These are phyloP conservation scores for Hyposoter dolosus DNA, from an alignment of 2,888 invertebrate species.

Conservation along the genomic window DNA sequence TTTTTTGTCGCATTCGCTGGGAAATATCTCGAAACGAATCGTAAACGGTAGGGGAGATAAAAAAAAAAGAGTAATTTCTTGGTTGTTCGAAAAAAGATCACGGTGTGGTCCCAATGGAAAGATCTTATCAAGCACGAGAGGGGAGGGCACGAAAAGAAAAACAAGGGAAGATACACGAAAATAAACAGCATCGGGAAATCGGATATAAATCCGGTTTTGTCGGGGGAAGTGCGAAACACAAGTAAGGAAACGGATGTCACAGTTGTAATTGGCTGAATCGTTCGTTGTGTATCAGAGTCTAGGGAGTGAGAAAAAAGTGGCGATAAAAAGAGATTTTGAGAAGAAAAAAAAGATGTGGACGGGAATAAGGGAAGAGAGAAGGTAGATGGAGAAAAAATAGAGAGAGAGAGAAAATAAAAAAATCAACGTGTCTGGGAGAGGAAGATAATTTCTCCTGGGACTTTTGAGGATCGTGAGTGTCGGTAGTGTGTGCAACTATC, in stretches of 20 bases:
- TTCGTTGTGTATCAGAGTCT: conserved; percentile 40
- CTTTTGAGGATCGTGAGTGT: conserved; percentile 43
- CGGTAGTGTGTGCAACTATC: conserved; percentile 31
- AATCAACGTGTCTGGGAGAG: conserved; percentile 41
- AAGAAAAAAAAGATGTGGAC: conserved; percentile 6
- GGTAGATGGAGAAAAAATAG: conserved; percentile 24
- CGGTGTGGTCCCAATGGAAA: background rate
- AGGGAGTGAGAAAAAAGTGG: conserved; percentile 30
- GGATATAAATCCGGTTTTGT: conserved; percentile 64
- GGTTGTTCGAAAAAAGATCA: conserved; percentile 1
- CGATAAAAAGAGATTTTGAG: conserved; percentile 30
- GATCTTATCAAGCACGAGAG: background rate
- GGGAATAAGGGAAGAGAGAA: conserved; percentile 15
- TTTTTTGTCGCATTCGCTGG: background rate
- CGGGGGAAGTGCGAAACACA: conserved; percentile 33
- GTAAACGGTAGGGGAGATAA: background rate
- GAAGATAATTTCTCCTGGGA: conserved; percentile 70
- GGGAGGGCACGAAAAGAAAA: background rate
- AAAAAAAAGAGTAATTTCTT: background rate
- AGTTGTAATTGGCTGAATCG: conserved; percentile 72
- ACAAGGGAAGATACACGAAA: conserved; percentile 63
- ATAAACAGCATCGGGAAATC: conserved; percentile 59
- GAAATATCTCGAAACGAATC: background rate
- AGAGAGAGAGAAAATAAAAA: conserved; percentile 20
- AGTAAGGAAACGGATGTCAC: conserved; percentile 59